Evolutionary conservation across 2,888 invertebrate species (phyloP).

Genomic region (Molanna angustata): DNA sequence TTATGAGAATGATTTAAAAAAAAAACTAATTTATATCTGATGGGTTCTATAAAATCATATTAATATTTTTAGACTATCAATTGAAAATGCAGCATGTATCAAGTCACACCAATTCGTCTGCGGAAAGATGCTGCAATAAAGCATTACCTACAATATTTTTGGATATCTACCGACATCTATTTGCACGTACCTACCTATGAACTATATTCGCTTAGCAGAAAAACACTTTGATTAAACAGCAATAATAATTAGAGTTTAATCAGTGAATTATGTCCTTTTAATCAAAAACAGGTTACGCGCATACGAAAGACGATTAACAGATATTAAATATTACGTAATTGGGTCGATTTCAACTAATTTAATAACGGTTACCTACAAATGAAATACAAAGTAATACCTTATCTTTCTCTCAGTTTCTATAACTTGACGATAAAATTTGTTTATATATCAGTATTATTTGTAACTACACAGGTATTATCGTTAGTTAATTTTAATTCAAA

Average conservation of each 20-base stretch:
- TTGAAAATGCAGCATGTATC: too few relatives aligned
- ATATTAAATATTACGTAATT: slow-evolving; percentile 9
- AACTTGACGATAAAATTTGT: neutral
- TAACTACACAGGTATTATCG: too few relatives aligned
- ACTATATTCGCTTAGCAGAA: too few relatives aligned
- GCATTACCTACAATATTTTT: too few relatives aligned
- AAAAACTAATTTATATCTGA: neutral
- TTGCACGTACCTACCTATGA: too few relatives aligned
- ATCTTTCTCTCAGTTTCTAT: too few relatives aligned
- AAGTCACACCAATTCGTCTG: too few relatives aligned
- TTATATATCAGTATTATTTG: neutral
- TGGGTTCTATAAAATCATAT: neutral
- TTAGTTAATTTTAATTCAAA: too few relatives aligned
- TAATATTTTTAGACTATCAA: neutral
- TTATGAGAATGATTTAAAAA: too few relatives aligned
- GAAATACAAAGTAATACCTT: neutral
- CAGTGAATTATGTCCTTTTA: neutral
- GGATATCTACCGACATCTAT: too few relatives aligned
- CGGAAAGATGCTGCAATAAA: too few relatives aligned
- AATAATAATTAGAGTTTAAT: neutral
- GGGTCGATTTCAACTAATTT: slow-evolving; percentile 1
- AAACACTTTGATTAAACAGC: neutral
- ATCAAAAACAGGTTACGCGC: slow-evolving; percentile 6
- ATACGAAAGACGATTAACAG: slow-evolving; percentile 4
- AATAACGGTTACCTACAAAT: slow-evolving; percentile 5